Base-by-base conservation (phyloP, 2,888 invertebrate species). In the Punctoribates punctum region DNA sequence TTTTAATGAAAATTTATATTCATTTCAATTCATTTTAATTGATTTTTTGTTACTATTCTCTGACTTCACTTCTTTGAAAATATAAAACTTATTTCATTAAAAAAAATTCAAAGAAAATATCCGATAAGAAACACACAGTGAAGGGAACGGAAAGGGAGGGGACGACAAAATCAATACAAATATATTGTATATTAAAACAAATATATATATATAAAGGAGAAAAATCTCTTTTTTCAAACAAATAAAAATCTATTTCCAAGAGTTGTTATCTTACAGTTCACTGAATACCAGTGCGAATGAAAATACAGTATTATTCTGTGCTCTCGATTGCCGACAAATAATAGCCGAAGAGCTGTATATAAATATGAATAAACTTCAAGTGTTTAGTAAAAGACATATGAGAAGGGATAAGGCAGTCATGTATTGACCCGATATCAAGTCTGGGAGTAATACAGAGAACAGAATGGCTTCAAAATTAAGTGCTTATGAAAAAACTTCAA, bases 121-220 rank as follows among this genome's bases (percentile, higher is more conserved):
- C 42, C 42, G 42, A 42, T 42, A 42, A 42, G 42, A 42, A 13
- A 42, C 42, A 42, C 11, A 42, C 42, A 42, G 42, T 1, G 42
- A 42, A 9, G 11, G 42, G 42, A 11, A 9, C 11, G 42, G 42
- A 11, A 42, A 11, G 9, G 13, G 42, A 11, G 42, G 34, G 34
- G 8, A 42, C 42, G 8, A 13, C 11, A 42, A 42, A 42, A 42
- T 42, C 42, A 42, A 42, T 42, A 42, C 11, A 42, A 60, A 60
- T 15, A 60, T 60, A 60, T 60, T 60, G 60, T 60, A 29, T 60
- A 60, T 60, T 60, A 60, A 60, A 60, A 60, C 60, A 60, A 60
- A 60, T 60, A 60, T 27, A 60, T 13, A 60, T 27, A 20, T 5
- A 34, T n/a, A 51, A 5, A 51, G 6, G 17, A 60, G 17, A 60